phyloP scores from a whole-genome alignment of 1,140 invertebrate species.

The Rhagoletis pomonella region DNA sequence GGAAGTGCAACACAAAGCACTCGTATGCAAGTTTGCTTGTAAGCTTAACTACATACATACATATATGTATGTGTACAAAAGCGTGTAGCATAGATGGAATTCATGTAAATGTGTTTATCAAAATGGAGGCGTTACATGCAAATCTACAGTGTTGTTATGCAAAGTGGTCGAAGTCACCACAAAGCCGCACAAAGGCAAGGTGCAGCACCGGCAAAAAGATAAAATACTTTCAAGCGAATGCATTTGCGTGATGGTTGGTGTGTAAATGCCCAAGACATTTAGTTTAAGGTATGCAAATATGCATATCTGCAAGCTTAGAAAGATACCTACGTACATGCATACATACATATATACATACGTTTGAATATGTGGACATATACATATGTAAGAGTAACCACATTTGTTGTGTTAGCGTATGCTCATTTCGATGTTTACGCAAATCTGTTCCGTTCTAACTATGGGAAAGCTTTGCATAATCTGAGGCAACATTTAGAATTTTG shows the following conservation, averaged over 20 bases:
- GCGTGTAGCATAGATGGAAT: not conserved
- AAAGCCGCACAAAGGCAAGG: not conserved
- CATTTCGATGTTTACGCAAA: too few relatives aligned
- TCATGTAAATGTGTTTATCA: too few relatives aligned
- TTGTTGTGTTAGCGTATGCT: too few relatives aligned
- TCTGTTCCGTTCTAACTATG: too few relatives aligned
- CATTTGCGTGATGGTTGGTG: not conserved
- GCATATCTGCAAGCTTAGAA: not conserved
- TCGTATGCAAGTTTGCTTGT: too few relatives aligned
- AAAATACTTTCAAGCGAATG: not conserved
- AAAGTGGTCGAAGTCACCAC: not conserved
- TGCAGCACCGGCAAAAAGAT: not conserved
- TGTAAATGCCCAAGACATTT: not conserved
- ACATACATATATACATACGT: not conserved
- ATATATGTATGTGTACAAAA: not conserved
- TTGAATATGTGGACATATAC: too few relatives aligned
- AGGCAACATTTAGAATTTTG: too few relatives aligned
- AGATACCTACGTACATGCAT: not conserved
- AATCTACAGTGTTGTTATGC: not conserved
- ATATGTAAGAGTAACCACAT: too few relatives aligned
- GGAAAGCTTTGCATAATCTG: too few relatives aligned
- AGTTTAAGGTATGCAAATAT: conserved; percentile 22
- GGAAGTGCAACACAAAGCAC: not conserved
- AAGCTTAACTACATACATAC: not conserved
- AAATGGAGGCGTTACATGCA: not conserved